Percentiles rank a stretch among this genome's conserved stretches.
Conservation (phyloP, 2,797 vertebrate genomes). For the Oreochromis grahami region DNA sequence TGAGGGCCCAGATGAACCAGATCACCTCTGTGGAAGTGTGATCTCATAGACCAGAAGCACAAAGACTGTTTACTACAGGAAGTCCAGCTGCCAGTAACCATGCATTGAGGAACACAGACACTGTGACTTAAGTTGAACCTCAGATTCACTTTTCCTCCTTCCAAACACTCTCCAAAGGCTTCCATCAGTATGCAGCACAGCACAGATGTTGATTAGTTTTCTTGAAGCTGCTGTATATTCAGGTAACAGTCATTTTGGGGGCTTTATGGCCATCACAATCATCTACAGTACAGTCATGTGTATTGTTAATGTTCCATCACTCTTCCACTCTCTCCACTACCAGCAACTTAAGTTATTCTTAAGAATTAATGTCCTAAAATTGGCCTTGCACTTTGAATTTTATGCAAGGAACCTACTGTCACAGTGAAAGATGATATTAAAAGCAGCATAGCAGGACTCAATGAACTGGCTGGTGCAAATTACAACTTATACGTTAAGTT, state of each 20-base stretch:
- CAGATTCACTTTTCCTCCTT: neutral
- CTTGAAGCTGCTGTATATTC: conserved; percentile 4
- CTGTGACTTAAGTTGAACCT: conserved; percentile 3
- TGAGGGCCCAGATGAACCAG: conserved; percentile 98
- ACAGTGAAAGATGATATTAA: neutral
- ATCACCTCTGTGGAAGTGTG: conserved; percentile 97
- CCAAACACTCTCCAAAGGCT: neutral
- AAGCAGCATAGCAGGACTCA: neutral
- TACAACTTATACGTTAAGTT: neutral
- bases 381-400: neutral
- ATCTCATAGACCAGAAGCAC: conserved; percentile 35
- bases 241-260: conserved; percentile 8
- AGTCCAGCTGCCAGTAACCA: neutral
- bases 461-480: neutral
- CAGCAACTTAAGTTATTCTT: neutral
- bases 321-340: neutral
- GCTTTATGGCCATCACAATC: neutral
- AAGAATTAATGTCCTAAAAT: neutral
- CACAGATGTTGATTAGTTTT: neutral
- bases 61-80: neutral
- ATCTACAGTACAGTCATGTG: neutral
- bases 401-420: neutral
- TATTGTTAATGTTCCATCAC: neutral
- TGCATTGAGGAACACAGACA: conserved; percentile 20
- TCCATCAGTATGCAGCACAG: conserved; percentile 13